These are phyloP conservation scores for Mixornis gularis DNA, from an alignment of 2,113 vertebrate species.

Conservation along the genomic window DNA sequence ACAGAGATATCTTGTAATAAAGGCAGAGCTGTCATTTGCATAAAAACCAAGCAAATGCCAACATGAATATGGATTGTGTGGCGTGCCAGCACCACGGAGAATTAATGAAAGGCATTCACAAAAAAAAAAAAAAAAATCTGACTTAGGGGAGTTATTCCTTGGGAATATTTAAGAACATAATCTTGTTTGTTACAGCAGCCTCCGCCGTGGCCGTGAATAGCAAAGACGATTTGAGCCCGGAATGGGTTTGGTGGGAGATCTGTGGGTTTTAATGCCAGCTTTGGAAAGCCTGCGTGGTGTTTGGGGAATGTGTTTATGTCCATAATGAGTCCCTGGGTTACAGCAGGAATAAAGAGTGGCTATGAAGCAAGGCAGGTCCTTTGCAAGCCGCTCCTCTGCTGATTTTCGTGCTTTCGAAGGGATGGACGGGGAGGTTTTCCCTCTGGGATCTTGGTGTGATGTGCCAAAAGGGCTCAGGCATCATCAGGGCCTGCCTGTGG, in stretches of 20 bases:
- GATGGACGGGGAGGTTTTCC: neutral
- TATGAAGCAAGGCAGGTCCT: neutral
- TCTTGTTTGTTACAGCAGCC: slow-evolving; percentile 53
- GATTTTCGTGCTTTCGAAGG: neutral
- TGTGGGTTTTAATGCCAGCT: slow-evolving; percentile 36
- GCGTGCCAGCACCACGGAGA: slow-evolving; percentile 11
- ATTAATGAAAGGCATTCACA: slow-evolving; percentile 31
- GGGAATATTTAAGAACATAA: slow-evolving; percentile 56
- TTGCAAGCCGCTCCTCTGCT: neutral
- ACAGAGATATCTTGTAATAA: neutral
- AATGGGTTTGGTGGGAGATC: slow-evolving; percentile 33
- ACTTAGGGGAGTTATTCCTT: slow-evolving; percentile 43
- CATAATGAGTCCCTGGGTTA: neutral
- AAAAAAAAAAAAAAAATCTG: neutral
- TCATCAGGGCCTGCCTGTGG: neutral
- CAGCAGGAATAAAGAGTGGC: neutral
- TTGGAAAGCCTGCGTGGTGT: neutral
- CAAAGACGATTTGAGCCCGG: slow-evolving; percentile 4
- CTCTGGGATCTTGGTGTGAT: neutral
- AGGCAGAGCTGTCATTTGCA: slow-evolving; percentile 27
- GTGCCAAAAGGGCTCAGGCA: neutral
- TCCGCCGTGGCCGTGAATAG: slow-evolving; percentile 6
- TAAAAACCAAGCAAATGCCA: slow-evolving; percentile 42
- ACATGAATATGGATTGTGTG: slow-evolving; percentile 55
- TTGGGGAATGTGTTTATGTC: slow-evolving; percentile 39